A percentile compares a stretch with the other conserved stretches of the same genome.
Evolutionary conservation across 2,113 vertebrate genomes (phyloP).

Genomic region (Cromileptes altivelis): DNA sequence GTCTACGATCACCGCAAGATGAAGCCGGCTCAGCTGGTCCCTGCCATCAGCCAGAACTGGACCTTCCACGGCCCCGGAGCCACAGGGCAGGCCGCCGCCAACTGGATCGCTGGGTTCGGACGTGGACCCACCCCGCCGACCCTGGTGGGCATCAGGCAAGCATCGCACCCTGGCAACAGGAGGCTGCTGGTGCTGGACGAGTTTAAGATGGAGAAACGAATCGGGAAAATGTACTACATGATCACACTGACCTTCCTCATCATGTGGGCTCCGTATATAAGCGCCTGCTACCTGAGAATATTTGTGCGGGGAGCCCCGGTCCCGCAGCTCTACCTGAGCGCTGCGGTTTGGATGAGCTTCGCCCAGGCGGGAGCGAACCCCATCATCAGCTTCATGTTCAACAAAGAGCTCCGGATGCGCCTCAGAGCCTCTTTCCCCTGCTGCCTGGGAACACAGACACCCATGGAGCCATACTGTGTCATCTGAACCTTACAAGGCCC

Average conservation of each 20-base stretch:
- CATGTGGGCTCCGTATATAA: constrained; percentile 95
- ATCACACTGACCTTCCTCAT: constrained; percentile 94
- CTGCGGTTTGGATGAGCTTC: constrained; percentile 96
- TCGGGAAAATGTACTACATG: constrained; percentile 98
- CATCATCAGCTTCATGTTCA: constrained; percentile 95
- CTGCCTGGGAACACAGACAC: constrained; percentile 91
- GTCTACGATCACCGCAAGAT: constrained; percentile 97
- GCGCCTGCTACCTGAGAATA: constrained; percentile 94
- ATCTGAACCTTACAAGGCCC: constrained; percentile 81
- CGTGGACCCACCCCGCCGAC: constrained; percentile 95
- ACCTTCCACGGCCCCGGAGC: constrained; percentile 97
- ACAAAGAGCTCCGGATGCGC: constrained; percentile 93
- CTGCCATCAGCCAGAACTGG: constrained; percentile 98
- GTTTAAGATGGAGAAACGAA: constrained; percentile 96
- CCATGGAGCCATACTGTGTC: constrained; percentile 91
- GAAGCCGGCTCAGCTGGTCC: constrained; percentile 95
- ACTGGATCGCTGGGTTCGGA: constrained; percentile 98
- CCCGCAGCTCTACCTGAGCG: constrained; percentile 93
- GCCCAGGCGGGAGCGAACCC: constrained; percentile 96
- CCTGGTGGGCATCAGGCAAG: constrained; percentile 94
- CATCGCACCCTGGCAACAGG: constrained; percentile 89
- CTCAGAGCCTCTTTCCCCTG: constrained; percentile 92
- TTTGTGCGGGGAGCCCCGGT: constrained; percentile 89
- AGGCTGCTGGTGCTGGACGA: constrained; percentile 95
- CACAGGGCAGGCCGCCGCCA: constrained; percentile 95